Percentiles rank a stretch among this genome's conserved stretches.
phyloP scores from a whole-genome alignment of 2,113 vertebrate genomes.

The Oncorhynchus mykiss region DNA sequence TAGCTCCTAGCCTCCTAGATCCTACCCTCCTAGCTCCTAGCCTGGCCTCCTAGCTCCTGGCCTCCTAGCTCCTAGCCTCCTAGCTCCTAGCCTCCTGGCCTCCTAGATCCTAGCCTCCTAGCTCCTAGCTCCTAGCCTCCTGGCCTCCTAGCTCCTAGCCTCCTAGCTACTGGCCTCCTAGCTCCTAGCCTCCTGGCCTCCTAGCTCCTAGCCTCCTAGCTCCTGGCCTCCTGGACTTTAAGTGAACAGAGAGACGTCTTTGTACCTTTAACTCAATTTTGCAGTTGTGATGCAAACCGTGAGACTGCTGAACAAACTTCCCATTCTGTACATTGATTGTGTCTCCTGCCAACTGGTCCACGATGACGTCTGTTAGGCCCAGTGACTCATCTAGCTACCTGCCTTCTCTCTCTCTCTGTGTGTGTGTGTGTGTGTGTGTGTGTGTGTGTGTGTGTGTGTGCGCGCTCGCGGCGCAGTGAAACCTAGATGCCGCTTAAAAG shows the following conservation, averaged over 20 bases:
- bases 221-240: conserved; percentile 18
- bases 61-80: too few relatives aligned
- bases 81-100: too few relatives aligned
- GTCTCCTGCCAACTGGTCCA: conserved; percentile 54
- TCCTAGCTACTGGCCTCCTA: too few relatives aligned
- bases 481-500: conserved; percentile 62
- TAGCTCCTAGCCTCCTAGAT: too few relatives aligned
- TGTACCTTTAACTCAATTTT: conserved; percentile 43
- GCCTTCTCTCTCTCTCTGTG: conserved; percentile 20
- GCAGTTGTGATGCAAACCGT: conserved; percentile 59
- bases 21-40: too few relatives aligned
- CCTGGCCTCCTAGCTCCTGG: too few relatives aligned
- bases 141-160: too few relatives aligned
- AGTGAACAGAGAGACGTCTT: conserved; percentile 45
- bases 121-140: too few relatives aligned
- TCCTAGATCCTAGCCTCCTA: fast-evolving
- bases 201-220: too few relatives aligned
- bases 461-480: conserved; percentile 61
- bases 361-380: conserved; percentile 69
- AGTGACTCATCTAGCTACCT: conserved; percentile 70
- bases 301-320: conserved; percentile 60
- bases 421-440: conserved; percentile 39
- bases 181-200: too few relatives aligned
- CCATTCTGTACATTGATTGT: conserved; percentile 60
- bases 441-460: too few relatives aligned